Evolutionary conservation across 2,888 invertebrate species (phyloP), one percentile per base, ranked within the genome.

Genomic region (Myopa testacea): DNA sequence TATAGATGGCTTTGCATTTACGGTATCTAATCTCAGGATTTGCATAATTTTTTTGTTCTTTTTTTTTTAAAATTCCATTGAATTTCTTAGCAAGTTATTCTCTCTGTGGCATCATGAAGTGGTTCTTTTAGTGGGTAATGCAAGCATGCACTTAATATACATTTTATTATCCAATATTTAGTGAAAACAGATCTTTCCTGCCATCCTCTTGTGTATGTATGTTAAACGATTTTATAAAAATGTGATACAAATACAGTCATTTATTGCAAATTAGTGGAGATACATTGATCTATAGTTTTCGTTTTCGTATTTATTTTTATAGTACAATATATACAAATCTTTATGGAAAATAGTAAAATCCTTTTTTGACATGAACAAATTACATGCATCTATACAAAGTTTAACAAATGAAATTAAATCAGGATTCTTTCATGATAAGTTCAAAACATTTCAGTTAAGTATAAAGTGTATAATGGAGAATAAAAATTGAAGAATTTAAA

Each of bases 231-330:
- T 78, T 73, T 68, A 70, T 74, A 67, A 71, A 69, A 78, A 78
- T 79, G 79, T 79, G 79, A 79, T 79, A 79, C 73, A 77, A 76
- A 69, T 74, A 79, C 78, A 79, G 79, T 79, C 75, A 77, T 79
- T 68, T 79, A 77, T 77, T 79, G 77, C 75, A 79, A 78, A 75
- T 79, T 77, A 77, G 73, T 76, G 73, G 79, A 77, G 71, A 62
- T 63, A 45, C 37, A 37, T 40, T 26, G 60, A 73, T 37, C 40
- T 62, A 73, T 26, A 45, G 74, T 37, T 74, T 73, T 37, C 34
- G 45, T 40, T 52, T 65, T 58, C 5, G 12, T n/a, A 16, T n/a
- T 74, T 50, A 65, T 52, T 38, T 50, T 72, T 60, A 71, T 26
- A 26, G 26, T 69, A 50, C 34, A 50, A 26, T 69, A 26, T 50